Evolutionary conservation across 2,888 invertebrate species (phyloP), one percentile per base, ranked within the genome.

Genomic region (Heliconius ismenius): DNA sequence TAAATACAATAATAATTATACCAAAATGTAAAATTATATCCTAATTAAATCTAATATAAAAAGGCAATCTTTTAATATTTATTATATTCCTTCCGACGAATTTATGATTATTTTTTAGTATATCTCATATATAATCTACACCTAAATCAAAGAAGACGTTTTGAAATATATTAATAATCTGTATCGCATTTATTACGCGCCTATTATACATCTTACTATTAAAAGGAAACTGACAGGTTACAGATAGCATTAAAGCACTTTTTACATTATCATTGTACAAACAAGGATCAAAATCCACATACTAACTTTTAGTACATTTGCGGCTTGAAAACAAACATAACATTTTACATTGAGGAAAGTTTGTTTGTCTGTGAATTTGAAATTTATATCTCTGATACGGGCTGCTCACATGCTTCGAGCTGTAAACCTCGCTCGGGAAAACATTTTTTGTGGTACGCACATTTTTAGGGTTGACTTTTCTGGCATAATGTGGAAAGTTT

Each of bases 361-460:
- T 67, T 65, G n/a, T n/a, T 36, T 39, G 39, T 39, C 39, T 39
- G 39, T 36, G 67, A 67, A 67, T 67, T 67, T 67, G 67, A 67
- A 67, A 39, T 39, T 67, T 39, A 67, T 67, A 67, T 67, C n/a
- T 15, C n/a, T 67, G 65, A 24, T 36, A 62, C 15, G 54, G 28
- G 26, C 92, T 15, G 39, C 36, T 13, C n/a, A 21, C 39, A 39
- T 21, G 32, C 32, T 21, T 21, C 32, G 10, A 32, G 65, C n/a
- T 21, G 9, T 39, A 24, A 24, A 15, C 65, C 24, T 39, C 39
- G 65, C 13, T 15, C 24, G 39, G 39, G n/a, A n/a, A 24, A 39
- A 39, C 24, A 67, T 67, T 39, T 36, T 36, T 36, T 65, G n/a
- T 39, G n/a, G 39, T 24, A 15, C n/a, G 39, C 36, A 39, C 3